Base-by-base conservation (phyloP, 1,140 invertebrate species). In the Epicauta chinensis region DNA sequence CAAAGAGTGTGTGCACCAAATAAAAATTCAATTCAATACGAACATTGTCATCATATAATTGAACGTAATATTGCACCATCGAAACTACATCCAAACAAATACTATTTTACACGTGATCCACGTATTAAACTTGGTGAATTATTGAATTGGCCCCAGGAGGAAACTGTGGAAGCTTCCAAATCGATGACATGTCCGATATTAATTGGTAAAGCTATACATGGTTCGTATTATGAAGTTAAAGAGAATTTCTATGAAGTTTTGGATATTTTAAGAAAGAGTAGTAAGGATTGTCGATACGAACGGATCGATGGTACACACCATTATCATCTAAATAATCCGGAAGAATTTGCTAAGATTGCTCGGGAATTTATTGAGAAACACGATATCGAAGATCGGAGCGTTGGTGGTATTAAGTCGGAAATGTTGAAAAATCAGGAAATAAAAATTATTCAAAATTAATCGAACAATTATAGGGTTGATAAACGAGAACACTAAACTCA, bases 291-390 rank as follows among this genome's bases (percentile, higher is more conserved):
- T 63, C 73, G 80, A 59, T 78, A 74, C 50, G 71, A 80, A 39
- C 74, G 78, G 55, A 67, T 89, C 1, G 73, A 80, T n/a, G 85
- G 85, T 10, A 81, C 77, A 5, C 87, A 91, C 72, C 86, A 89
- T 67, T 71, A 85, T 7, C 87, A 91, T 68, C 73, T 90, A 34
- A 86, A 81, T 47, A 72, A 83, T 59, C 80, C 86, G 1, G 73
- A 81, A 59, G 64, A 66, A 51, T 67, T 87, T 51, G 75, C 77
- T 3, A 69, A 72, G 13, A 63, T 76, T 30, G 75, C 86, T 10
- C 73, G 73, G 45, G 65, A 77, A 1, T 86, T 85, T 67, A 70
- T 84, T 51, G 58, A 74, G 55, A 80, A 77, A 56, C 69, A 78
- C 60, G 49, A 62, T 45, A 29, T 16, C 7, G 55, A 52, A 48